Conservation (phyloP, 1,140 invertebrate genomes). For the Andrena cerasifolii region DNA sequence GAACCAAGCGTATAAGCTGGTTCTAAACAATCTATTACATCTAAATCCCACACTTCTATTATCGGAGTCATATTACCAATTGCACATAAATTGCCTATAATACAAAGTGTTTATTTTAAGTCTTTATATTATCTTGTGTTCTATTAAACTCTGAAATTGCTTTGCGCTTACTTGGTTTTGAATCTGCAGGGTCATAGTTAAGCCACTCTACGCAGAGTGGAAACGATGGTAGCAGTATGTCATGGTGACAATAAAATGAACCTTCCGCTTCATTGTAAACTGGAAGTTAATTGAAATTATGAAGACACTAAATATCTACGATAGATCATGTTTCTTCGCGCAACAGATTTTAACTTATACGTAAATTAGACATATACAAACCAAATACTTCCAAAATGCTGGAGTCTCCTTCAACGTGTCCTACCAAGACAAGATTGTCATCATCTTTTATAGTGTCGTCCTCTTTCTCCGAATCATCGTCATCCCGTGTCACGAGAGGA, state of each 20-base stretch:
- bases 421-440: slow-evolving; percentile 96
- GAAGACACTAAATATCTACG: neutral
- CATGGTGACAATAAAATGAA: slow-evolving; percentile 96
- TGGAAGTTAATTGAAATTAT: slow-evolving; percentile 75
- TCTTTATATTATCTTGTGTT: neutral
- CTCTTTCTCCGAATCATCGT: slow-evolving; percentile 93
- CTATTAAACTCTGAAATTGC: slow-evolving; percentile 4
- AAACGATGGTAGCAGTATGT: slow-evolving; percentile 93
- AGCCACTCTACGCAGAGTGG: slow-evolving; percentile 97
- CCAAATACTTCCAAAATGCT: slow-evolving; percentile 94
- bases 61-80: slow-evolving; percentile 95
- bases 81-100: slow-evolving; percentile 92
- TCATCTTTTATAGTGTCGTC: slow-evolving; percentile 94
- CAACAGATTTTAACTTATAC: neutral
- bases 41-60: slow-evolving; percentile 97
- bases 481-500: slow-evolving; percentile 84
- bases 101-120: slow-evolving; percentile 13
- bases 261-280: slow-evolving; percentile 95
- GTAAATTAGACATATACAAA: slow-evolving; percentile 78
- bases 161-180: slow-evolving; percentile 83
- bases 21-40: slow-evolving; percentile 94
- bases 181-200: slow-evolving; percentile 89
- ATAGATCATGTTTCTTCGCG: neutral
- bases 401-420: slow-evolving; percentile 92
- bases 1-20: slow-evolving; percentile 91